These are phyloP conservation scores for Spinibarbus caldwelli DNA, from an alignment of 2,797 vertebrate species.

Conservation along the genomic window DNA sequence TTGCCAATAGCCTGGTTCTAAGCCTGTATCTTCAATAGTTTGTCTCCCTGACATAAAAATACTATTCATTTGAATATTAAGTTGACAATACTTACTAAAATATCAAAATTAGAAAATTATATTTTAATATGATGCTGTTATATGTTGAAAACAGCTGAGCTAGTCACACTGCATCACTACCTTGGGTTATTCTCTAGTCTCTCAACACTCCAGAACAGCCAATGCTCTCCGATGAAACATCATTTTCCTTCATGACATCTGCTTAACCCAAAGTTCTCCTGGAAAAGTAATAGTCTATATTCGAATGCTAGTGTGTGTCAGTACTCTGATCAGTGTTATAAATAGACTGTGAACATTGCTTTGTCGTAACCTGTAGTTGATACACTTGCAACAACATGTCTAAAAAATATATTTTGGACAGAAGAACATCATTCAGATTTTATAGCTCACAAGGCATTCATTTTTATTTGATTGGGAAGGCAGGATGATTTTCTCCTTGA, in stretches of 20 bases:
- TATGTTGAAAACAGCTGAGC: not conserved
- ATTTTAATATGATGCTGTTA: not conserved
- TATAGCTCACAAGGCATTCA: conserved; percentile 45
- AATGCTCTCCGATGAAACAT: not conserved
- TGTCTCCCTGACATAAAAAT: not conserved
- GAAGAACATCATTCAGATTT: conserved; percentile 42
- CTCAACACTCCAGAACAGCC: not conserved
- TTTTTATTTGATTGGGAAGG: conserved; percentile 44
- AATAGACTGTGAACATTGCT: not conserved
- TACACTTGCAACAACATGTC: not conserved
- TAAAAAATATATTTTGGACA: conserved; percentile 18
- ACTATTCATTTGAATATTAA: not conserved
- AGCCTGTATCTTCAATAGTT: not conserved
- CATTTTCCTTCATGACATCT: not conserved
- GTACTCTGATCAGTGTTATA: not conserved
- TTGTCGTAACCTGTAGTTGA: no score
- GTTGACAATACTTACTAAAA: not conserved
- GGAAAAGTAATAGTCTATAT: not conserved
- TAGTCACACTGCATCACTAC: not conserved
- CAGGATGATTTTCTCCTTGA: conserved; percentile 48
- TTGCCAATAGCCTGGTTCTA: not conserved
- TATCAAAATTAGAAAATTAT: not conserved
- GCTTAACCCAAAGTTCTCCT: not conserved
- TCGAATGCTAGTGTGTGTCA: not conserved
- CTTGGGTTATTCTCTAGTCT: not conserved